Base-by-base conservation (phyloP, 1,140 invertebrate genomes). In the Drosophila paulistorum region DNA sequence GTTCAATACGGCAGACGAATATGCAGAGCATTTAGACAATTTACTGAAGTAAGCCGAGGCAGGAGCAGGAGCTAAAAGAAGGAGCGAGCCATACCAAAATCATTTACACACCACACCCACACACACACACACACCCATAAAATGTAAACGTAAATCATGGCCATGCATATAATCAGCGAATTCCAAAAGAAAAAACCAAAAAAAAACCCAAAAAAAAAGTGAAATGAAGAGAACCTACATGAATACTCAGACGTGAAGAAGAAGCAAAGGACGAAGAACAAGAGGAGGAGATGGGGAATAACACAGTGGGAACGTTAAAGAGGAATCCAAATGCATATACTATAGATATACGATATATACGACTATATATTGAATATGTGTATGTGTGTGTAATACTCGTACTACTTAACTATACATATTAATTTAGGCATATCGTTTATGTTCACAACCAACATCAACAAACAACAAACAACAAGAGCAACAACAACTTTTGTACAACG, bases 141-240 rank as follows among this genome's bases (percentile, higher is more conserved):
- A 83, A 71, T 81, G 82, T 86, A 82, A 86, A 86, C 79, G 83
- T 82, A 87, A 74, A 82, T 86, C 83, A 86, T 89, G 83, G 84
- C 83, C 83, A 86, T 86, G 84, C 83, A 86, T 86, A 86, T 87
- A 86, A 86, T 86, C 84, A 87, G 83, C 73, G 83, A 77, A 86
- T 86, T 86, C 83, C 83, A 87, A 87, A 51, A 51, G 17, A 51
- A 68, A 70, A 77, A 78, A 72, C 68, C 68, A 78, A 77, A 78
- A 77, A 74, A 74, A 71, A 48, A 74, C 51, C 64, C 70, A 74
- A 4, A 51, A 51, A 11, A 37, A 37, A 37, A 11, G 35, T 10
- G 35, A 37, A 9, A 48, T 23, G 17, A 23, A 51, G 10, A 51
- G 17, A 48, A 48, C 45, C 45, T 48, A 48, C 30, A 30, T 30